Conservation (phyloP, 2,888 invertebrate genomes). For the Griposia aprilina region DNA sequence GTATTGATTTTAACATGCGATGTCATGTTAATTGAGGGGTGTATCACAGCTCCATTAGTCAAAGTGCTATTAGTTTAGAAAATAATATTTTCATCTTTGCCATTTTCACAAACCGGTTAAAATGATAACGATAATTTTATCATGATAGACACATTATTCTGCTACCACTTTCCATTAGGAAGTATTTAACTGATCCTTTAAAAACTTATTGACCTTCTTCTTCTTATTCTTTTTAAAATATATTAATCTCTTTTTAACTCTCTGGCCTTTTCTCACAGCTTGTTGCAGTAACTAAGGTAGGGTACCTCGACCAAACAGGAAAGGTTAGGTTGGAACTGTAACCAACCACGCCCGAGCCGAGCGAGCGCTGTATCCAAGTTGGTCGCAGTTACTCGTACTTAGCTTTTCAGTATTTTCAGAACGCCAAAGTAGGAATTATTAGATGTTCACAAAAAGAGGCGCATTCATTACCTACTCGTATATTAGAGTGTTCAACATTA, state of each 20-base stretch:
- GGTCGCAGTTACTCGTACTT: too few species aligned
- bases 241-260: background rate
- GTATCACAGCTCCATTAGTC: background rate
- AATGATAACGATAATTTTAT: background rate
- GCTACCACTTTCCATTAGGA: background rate
- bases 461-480: background rate
- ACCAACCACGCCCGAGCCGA: background rate
- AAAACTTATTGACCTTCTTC: background rate
- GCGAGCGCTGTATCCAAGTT: background rate
- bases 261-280: background rate
- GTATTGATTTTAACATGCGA: background rate
- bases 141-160: too few species aligned
- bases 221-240: too few species aligned
- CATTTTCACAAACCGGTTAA: background rate
- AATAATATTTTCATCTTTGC: background rate
- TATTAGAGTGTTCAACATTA: background rate
- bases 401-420: background rate
- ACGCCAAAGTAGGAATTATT: background rate
- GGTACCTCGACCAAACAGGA: background rate
- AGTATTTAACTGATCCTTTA: background rate
- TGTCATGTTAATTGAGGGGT: constrained; percentile 2
- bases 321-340: background rate
- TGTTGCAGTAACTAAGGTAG: background rate
- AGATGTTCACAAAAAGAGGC: background rate
- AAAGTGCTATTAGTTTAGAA: background rate